These are phyloP conservation scores for Ophioderma brevispina DNA, from an alignment of 35 echinoderm and acorn worm species.

Conservation along the genomic window DNA sequence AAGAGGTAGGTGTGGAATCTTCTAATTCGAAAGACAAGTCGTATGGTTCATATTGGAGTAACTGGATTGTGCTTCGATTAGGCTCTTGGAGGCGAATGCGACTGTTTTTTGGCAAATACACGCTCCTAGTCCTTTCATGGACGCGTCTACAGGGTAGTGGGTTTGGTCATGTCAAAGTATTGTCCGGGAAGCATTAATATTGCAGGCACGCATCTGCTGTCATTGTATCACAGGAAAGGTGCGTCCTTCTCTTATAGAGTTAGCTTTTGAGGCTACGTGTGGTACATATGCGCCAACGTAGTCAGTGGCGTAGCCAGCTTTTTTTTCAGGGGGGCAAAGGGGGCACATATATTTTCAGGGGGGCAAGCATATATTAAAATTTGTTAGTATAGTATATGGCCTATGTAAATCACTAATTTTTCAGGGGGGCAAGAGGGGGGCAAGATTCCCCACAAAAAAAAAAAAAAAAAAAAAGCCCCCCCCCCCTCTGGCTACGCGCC, in stretches of 20 bases:
- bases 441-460: too few species aligned
- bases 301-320: neutral
- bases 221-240: neutral
- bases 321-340: too few species aligned
- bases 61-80: slow-evolving; percentile 11
- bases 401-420: too few species aligned
- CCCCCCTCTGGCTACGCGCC: neutral
- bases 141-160: neutral
- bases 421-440: too few species aligned
- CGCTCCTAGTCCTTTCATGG: slow-evolving; percentile 5
- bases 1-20: slow-evolving; percentile 38
- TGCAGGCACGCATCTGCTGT: neutral
- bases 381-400: too few species aligned
- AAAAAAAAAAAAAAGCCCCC: too few species aligned
- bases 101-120: slow-evolving; percentile 3
- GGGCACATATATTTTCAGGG: too few species aligned
- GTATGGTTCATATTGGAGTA: slow-evolving; percentile 37
- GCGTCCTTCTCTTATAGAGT: neutral
- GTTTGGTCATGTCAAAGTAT: neutral
- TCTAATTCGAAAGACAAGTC: slow-evolving; percentile 21
- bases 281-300: neutral
- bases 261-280: too few species aligned
- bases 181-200: too few species aligned
- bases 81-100: slow-evolving; percentile 21
- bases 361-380: too few species aligned